Conservation (phyloP, 2,888 invertebrate genomes). For the Lagria hirta region DNA sequence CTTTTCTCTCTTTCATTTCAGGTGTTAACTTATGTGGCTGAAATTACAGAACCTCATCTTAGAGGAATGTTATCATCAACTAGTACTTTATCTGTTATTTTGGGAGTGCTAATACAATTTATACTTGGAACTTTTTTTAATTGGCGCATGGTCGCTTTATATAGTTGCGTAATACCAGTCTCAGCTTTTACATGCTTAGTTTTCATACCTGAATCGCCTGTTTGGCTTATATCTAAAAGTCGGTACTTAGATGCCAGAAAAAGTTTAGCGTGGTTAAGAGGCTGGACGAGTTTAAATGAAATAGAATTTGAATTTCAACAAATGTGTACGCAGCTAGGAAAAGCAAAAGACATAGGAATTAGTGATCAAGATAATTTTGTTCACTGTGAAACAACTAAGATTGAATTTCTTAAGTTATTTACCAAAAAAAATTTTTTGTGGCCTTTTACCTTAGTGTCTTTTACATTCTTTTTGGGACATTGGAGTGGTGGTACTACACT, state of each 20-base stretch:
- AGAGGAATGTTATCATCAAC: slow-evolving; percentile 73
- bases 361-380: slow-evolving; percentile 32
- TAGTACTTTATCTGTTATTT: slow-evolving; percentile 71
- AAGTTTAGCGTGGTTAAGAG: slow-evolving; percentile 76
- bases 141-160: slow-evolving; percentile 71
- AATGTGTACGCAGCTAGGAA: slow-evolving; percentile 45
- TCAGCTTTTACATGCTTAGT: slow-evolving; percentile 64
- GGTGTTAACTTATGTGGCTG: slow-evolving; percentile 80
- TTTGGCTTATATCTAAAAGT: slow-evolving; percentile 72
- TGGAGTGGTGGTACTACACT: slow-evolving; percentile 76
- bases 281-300: slow-evolving; percentile 66
- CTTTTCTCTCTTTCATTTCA: slow-evolving; percentile 50
- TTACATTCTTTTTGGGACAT: slow-evolving; percentile 71
- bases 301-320: slow-evolving; percentile 63
- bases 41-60: slow-evolving; percentile 76
- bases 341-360: slow-evolving; percentile 27
- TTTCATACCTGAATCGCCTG: slow-evolving; percentile 78
- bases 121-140: slow-evolving; percentile 70
- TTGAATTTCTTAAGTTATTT: slow-evolving; percentile 49
- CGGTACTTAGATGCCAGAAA: slow-evolving; percentile 66
- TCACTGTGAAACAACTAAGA: slow-evolving; percentile 13
- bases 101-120: slow-evolving; percentile 77
- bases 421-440: slow-evolving; percentile 64
- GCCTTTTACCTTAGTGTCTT: slow-evolving; percentile 67
- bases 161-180: slow-evolving; percentile 65